These are phyloP conservation scores for Eupithecia centaureata DNA, from an alignment of 2,888 invertebrate species.

Conservation along the genomic window DNA sequence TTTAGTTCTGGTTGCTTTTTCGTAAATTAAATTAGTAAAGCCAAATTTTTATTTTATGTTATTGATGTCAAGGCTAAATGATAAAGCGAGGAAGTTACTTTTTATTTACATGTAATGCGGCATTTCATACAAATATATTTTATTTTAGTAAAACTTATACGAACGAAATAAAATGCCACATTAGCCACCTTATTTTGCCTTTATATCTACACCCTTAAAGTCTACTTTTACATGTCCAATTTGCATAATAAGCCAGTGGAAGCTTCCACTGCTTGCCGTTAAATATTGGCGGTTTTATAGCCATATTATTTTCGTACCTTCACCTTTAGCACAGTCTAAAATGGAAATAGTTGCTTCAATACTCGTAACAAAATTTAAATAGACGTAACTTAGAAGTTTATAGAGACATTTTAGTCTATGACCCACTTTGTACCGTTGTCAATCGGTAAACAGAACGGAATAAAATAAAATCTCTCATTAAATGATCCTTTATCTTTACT, in stretches of 20 bases:
- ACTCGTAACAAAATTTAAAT: neutral
- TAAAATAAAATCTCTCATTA: neutral
- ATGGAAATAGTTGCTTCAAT: conserved; percentile 1
- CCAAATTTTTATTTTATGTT: no score
- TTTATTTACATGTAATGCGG: neutral
- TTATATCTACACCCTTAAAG: conserved; percentile 15
- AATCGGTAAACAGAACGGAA: neutral
- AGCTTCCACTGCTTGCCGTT: conserved; percentile 17
- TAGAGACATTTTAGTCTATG: neutral
- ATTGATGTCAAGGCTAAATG: neutral
- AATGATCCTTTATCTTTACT: no score
- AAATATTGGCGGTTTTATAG: conserved; percentile 35
- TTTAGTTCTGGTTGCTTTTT: neutral
- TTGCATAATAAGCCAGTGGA: conserved; percentile 23
- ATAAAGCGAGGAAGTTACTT: neutral
- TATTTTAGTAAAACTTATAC: conserved; percentile 2
- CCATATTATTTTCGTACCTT: conserved; percentile 29
- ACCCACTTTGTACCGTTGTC: neutral
- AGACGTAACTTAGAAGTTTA: neutral
- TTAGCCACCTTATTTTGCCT: conserved; percentile 10
- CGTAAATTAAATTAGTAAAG: no score
- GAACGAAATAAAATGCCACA: conserved; percentile 2
- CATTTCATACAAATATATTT: neutral
- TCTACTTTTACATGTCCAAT: conserved; percentile 19
- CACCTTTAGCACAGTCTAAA: conserved; percentile 17